These are phyloP conservation scores for Hyles lineata DNA, from an alignment of 2,888 invertebrate species.

Conservation along the genomic window DNA sequence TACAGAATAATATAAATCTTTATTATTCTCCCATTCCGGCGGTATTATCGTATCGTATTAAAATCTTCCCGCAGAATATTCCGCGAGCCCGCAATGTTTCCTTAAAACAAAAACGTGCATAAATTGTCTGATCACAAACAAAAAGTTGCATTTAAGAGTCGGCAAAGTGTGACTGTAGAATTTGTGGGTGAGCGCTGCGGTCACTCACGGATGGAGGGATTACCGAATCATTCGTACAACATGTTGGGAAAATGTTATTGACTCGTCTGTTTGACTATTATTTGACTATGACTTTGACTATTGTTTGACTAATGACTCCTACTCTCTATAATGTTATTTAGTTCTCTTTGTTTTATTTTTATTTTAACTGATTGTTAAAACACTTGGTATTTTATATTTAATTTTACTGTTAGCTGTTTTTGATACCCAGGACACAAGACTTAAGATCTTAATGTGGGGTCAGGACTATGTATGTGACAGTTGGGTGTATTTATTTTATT, in stretches of 20 bases:
- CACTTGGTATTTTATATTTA: too few relatives aligned
- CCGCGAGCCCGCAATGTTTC: slow-evolving; percentile 25
- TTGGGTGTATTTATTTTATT: too few relatives aligned
- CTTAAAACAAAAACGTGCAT: slow-evolving; percentile 50
- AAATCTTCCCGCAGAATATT: slow-evolving; percentile 5
- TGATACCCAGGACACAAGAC: too few relatives aligned
- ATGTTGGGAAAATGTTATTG: not conserved
- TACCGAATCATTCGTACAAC: not conserved
- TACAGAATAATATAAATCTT: slow-evolving; percentile 11
- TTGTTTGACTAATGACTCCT: too few relatives aligned
- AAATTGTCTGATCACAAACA: slow-evolving; percentile 66
- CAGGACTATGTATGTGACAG: too few relatives aligned
- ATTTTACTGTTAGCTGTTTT: too few relatives aligned
- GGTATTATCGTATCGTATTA: not conserved
- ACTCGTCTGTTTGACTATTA: too few relatives aligned
- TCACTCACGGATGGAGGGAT: slow-evolving; percentile 37
- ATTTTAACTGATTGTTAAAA: too few relatives aligned
- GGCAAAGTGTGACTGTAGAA: slow-evolving; percentile 62
- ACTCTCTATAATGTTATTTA: too few relatives aligned
- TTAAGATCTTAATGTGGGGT: too few relatives aligned
- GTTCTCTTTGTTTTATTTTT: too few relatives aligned
- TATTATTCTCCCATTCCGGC: slow-evolving; percentile 1
- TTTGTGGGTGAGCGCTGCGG: slow-evolving; percentile 53
- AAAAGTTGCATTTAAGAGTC: slow-evolving; percentile 63
- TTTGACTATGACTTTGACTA: too few relatives aligned